A percentile compares a stretch with the other conserved stretches of the same genome.
phyloP scores from a whole-genome alignment of 2,113 vertebrate species.

The Labrus mixtus region DNA sequence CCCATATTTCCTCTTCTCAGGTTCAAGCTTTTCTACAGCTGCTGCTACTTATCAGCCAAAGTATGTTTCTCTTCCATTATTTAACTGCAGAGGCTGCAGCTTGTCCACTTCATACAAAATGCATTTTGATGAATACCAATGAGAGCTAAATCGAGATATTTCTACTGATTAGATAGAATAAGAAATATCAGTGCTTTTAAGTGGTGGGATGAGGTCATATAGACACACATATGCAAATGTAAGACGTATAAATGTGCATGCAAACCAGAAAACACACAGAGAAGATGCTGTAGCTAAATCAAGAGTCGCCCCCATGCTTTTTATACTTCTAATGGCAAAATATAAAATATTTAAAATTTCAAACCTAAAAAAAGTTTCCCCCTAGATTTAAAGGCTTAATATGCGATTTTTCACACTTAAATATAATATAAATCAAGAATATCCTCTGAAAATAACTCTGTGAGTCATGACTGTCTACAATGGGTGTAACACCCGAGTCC shows the following conservation, averaged over 20 bases:
- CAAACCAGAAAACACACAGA: neutral
- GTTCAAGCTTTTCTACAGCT: conserved; percentile 34
- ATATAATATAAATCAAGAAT: no score
- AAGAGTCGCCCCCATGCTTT: neutral
- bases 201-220: neutral
- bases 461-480: no score
- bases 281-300: neutral
- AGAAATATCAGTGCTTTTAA: conserved; percentile 3
- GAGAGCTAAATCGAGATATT: conserved; percentile 20
- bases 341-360: no score
- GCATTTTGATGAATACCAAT: conserved; percentile 35
- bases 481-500: no score
- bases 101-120: conserved; percentile 54
- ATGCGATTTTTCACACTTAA: no score
- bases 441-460: no score
- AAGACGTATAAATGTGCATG: neutral
- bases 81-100: conserved; percentile 33
- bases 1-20: conserved; percentile 25
- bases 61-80: conserved; percentile 47
- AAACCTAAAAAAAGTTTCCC: no score
- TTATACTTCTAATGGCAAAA: neutral
- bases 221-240: neutral
- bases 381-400: no score
- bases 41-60: conserved; percentile 34
- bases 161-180: conserved; percentile 43